Conservation (phyloP, 2,888 invertebrate species). For the Rotaria socialis region DNA sequence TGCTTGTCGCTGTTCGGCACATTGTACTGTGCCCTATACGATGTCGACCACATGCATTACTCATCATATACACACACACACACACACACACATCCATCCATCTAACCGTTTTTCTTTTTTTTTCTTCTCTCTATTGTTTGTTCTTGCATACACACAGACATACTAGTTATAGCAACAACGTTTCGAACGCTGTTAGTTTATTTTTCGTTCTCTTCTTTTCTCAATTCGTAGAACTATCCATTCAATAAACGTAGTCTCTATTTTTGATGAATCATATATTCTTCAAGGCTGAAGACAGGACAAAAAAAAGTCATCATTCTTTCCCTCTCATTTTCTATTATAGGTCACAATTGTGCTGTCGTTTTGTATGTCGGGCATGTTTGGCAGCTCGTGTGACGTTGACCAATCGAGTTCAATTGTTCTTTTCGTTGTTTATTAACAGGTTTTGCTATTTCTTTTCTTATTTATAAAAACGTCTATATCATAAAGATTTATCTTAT, state of each 20-base stretch:
- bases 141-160: not conserved
- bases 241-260: not conserved
- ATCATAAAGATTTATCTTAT: not conserved
- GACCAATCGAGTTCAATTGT: slow-evolving; percentile 26
- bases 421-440: not conserved
- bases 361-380: slow-evolving; percentile 11
- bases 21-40: slow-evolving; percentile 26
- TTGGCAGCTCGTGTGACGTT: slow-evolving; percentile 29
- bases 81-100: not conserved
- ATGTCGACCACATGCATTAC: slow-evolving; percentile 16
- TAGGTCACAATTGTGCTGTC: slow-evolving; percentile 26
- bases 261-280: not conserved
- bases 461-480: not conserved
- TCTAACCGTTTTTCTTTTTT: not conserved
- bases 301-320: not conserved
- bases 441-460: not conserved
- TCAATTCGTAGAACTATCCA: not conserved
- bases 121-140: slow-evolving; percentile 19
- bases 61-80: not conserved
- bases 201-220: not conserved
- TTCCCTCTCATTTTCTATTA: not conserved
- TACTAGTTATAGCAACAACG: slow-evolving; percentile 23
- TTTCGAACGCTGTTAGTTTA: not conserved
- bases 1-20: slow-evolving; percentile 1
- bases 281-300: not conserved